A percentile compares a stretch with the other conserved stretches of the same genome.
phyloP scores from a whole-genome alignment of 30 jellyfish, hydroid and myxozoan genomes.

The Rhopilema esculentum region DNA sequence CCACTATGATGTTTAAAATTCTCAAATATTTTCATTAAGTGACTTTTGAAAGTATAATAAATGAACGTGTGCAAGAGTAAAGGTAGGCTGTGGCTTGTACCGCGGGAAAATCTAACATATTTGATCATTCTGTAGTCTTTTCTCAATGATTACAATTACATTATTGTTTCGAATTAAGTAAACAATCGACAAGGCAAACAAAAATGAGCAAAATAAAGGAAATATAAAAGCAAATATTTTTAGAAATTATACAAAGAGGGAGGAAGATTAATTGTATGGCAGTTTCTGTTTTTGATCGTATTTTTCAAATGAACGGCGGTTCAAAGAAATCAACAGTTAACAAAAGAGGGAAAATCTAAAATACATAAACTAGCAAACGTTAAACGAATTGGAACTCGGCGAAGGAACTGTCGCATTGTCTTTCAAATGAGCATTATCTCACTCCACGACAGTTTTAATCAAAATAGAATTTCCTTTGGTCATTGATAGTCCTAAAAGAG shows the following conservation, averaged over 20 bases:
- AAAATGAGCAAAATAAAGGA: conserved; percentile 38
- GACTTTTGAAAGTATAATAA: conserved; percentile 21
- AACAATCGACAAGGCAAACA: conserved; percentile 39
- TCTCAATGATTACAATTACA: neutral
- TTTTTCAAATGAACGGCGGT: conserved; percentile 12
- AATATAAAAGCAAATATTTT: conserved; percentile 45
- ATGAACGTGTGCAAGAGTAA: conserved; percentile 28
- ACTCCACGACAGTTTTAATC: neutral
- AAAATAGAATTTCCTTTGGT: neutral
- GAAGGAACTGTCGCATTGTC: neutral
- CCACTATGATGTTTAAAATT: conserved; percentile 29
- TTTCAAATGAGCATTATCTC: neutral
- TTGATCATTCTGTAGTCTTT: conserved; percentile 25
- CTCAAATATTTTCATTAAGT: conserved; percentile 47
- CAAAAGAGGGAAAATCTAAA: neutral
- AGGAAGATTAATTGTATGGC: conserved; percentile 24
- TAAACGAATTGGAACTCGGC: neutral
- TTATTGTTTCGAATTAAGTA: conserved; percentile 49
- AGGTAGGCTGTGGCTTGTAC: conserved; percentile 2
- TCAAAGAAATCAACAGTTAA: neutral
- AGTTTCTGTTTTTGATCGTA: neutral
- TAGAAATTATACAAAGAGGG: conserved; percentile 17
- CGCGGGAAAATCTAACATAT: conserved; percentile 60
- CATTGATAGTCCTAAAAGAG: neutral
- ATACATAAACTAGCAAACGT: neutral